Evolutionary conservation across 2,797 vertebrate genomes (phyloP).

Genomic region (Zenarchopterus dispar): DNA sequence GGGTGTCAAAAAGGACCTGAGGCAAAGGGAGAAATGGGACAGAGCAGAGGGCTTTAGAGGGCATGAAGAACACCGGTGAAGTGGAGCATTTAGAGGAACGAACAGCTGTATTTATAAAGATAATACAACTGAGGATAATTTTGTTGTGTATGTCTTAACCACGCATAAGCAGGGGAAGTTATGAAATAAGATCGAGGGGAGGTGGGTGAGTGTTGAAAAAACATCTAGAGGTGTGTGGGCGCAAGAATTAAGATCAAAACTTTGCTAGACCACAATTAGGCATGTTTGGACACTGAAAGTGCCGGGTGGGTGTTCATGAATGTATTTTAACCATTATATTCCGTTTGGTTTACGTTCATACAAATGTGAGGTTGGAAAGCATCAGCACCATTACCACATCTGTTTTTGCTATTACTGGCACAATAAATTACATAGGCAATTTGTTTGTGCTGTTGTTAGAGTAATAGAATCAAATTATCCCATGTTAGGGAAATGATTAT

Average conservation of each 20-base stretch:
- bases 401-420: constrained; percentile 82
- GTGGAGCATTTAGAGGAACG: constrained; percentile 74
- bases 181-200: constrained; percentile 24
- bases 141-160: constrained; percentile 35
- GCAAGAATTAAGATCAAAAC: constrained; percentile 48
- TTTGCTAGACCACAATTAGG: constrained; percentile 71
- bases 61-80: constrained; percentile 57
- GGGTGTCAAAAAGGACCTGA: constrained; percentile 76
- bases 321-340: constrained; percentile 70
- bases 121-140: constrained; percentile 35
- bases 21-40: constrained; percentile 80
- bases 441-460: constrained; percentile 81
- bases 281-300: constrained; percentile 70
- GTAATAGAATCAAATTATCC: constrained; percentile 81
- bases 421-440: constrained; percentile 81
- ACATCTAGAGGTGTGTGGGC: constrained; percentile 55
- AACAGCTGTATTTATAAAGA: constrained; percentile 22
- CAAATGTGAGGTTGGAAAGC: constrained; percentile 74
- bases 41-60: constrained; percentile 76
- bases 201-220: constrained; percentile 24
- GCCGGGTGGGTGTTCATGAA: constrained; percentile 64
- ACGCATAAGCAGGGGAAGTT: constrained; percentile 41
- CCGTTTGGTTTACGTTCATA: constrained; percentile 69
- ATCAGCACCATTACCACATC: constrained; percentile 73
- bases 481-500: constrained; percentile 80